Evolutionary conservation across 2,888 invertebrate genomes (phyloP).

Genomic region (Orchestes rusci): DNA sequence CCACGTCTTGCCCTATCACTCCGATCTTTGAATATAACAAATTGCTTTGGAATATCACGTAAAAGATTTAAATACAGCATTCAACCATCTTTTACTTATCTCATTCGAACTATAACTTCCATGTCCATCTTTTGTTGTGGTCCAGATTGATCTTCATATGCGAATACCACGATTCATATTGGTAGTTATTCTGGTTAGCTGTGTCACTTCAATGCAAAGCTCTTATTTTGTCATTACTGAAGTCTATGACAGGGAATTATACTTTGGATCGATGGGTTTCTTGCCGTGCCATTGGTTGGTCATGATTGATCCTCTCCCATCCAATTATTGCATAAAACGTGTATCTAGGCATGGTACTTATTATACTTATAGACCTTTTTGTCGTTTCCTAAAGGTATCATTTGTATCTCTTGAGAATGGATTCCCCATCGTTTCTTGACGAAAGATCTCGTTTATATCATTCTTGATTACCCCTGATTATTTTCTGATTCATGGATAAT

Average conservation of each 20-base stretch:
- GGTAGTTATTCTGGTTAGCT: constrained; percentile 28
- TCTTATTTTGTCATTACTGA: constrained; percentile 46
- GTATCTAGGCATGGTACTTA: constrained; percentile 38
- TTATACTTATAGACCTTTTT: constrained; percentile 32
- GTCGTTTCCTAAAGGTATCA: constrained; percentile 41
- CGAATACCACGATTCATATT: not conserved
- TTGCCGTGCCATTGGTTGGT: constrained; percentile 34
- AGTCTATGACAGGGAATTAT: constrained; percentile 44
- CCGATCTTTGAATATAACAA: constrained; percentile 41
- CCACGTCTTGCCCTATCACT: constrained; percentile 33
- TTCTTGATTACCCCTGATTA: too few species aligned
- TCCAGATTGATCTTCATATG: constrained; percentile 23
- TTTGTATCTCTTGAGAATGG: constrained; percentile 26
- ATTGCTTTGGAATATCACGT: constrained; percentile 45
- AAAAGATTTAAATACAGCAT: constrained; percentile 46
- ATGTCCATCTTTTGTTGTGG: constrained; percentile 39
- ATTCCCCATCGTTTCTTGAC: too few species aligned
- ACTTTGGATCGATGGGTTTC: constrained; percentile 27
- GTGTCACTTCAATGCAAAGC: constrained; percentile 40
- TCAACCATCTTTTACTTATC: constrained; percentile 46
- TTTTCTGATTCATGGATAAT: too few species aligned
- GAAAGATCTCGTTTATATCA: too few species aligned
- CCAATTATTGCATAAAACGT: constrained; percentile 42
- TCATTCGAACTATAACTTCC: constrained; percentile 44
- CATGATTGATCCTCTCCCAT: constrained; percentile 35